phyloP scores from a whole-genome alignment of 2,797 vertebrate genomes.

The Clarias fuscus region DNA sequence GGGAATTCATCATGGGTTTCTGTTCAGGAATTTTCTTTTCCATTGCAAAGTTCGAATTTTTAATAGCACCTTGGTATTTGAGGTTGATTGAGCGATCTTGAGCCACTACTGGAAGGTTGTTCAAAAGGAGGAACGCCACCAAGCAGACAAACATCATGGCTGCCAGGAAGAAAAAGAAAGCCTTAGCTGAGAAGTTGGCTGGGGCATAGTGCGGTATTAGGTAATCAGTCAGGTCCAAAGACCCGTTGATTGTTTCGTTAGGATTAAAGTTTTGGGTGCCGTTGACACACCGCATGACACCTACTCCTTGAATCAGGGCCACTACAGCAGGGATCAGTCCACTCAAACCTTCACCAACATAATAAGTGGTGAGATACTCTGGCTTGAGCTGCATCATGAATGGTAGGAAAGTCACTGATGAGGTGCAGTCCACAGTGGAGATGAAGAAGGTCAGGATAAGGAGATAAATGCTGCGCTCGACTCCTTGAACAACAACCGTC shows the following conservation, averaged over 20 bases:
- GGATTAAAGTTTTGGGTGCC: conserved; percentile 55
- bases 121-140: conserved; percentile 67
- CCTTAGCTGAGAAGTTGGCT: conserved; percentile 63
- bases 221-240: conserved; percentile 11
- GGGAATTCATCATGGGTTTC: conserved; percentile 58
- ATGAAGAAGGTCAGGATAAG: conserved; percentile 70
- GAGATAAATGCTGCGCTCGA: conserved; percentile 63
- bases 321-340: conserved; percentile 63
- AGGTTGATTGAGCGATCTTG: conserved; percentile 29
- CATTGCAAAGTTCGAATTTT: not conserved
- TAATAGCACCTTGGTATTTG: not conserved
- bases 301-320: conserved; percentile 69
- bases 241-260: conserved; percentile 39
- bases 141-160: conserved; percentile 69
- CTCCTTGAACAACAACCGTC: conserved; percentile 60
- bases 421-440: conserved; percentile 74
- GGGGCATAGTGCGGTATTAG: conserved; percentile 62
- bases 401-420: conserved; percentile 76
- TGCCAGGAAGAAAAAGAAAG: conserved; percentile 70
- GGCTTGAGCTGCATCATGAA: conserved; percentile 70
- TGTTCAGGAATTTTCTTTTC: conserved; percentile 47
- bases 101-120: conserved; percentile 59
- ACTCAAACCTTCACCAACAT: conserved; percentile 67
- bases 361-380: conserved; percentile 70
- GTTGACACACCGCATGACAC: conserved; percentile 63